Evolutionary conservation across 1,140 invertebrate species (phyloP).

Genomic region (Potamilus streckersoni): DNA sequence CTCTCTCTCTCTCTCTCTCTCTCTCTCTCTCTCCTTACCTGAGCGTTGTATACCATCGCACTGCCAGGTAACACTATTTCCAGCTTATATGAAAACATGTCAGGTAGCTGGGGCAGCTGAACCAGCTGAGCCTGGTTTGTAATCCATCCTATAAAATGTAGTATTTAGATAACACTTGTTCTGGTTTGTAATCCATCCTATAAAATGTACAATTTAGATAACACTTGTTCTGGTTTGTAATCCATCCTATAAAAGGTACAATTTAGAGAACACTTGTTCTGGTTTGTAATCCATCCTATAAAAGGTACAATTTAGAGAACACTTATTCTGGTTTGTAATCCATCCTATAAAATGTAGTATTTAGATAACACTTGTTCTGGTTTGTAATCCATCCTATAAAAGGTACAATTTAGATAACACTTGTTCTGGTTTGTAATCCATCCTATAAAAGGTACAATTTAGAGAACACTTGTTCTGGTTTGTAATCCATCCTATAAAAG

Average conservation of each 20-base stretch:
- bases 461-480: neutral
- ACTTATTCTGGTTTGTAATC: neutral
- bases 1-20: no score
- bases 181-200: neutral
- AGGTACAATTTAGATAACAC: neutral
- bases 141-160: slow-evolving; percentile 20
- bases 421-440: slow-evolving; percentile 5
- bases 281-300: neutral
- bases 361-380: neutral
- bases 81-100: slow-evolving; percentile 30
- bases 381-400: neutral
- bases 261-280: neutral
- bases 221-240: slow-evolving; percentile 1
- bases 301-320: neutral
- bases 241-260: slow-evolving; percentile 15
- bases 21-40: slow-evolving; percentile 26
- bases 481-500: slow-evolving; percentile 13
- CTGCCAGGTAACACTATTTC: slow-evolving; percentile 30
- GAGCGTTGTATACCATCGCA: slow-evolving; percentile 13
- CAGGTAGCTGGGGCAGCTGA: slow-evolving; percentile 3
- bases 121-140: slow-evolving; percentile 3
- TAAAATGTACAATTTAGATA: no score
- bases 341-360: slow-evolving; percentile 14
- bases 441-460: slow-evolving; percentile 14
- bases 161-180: neutral